Conservation (phyloP, 2,797 vertebrate species). For the Potorous gilbertii region DNA sequence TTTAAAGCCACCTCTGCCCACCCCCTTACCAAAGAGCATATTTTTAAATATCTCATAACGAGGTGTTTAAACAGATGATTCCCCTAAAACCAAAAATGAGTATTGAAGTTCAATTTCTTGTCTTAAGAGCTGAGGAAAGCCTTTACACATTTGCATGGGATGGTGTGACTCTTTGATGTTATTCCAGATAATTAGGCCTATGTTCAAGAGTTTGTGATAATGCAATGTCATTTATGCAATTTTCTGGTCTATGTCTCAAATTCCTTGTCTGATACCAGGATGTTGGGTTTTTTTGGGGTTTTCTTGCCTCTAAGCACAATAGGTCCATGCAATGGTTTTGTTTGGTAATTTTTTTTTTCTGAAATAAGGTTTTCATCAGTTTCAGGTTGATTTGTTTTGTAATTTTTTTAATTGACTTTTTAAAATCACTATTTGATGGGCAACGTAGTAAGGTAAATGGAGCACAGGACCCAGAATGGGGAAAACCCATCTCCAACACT, state of each 20-base stretch:
- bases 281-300: neutral
- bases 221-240: too few species aligned
- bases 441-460: neutral
- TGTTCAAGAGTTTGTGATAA: neutral
- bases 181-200: neutral
- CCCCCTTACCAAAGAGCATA: neutral
- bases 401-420: neutral
- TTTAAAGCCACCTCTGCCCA: neutral
- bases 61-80: neutral
- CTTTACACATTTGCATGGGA: neutral
- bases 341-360: neutral
- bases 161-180: neutral
- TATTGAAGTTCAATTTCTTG: neutral
- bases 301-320: neutral
- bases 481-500: slow-evolving; percentile 9
- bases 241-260: neutral
- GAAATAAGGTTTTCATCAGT: neutral
- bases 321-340: neutral
- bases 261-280: neutral
- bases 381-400: neutral
- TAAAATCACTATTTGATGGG: neutral
- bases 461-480: neutral
- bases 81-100: neutral
- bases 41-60: neutral
- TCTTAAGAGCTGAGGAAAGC: neutral